These are phyloP conservation scores for Paedocypris micromegethes DNA, from an alignment of 2,797 vertebrate species.

Conservation along the genomic window DNA sequence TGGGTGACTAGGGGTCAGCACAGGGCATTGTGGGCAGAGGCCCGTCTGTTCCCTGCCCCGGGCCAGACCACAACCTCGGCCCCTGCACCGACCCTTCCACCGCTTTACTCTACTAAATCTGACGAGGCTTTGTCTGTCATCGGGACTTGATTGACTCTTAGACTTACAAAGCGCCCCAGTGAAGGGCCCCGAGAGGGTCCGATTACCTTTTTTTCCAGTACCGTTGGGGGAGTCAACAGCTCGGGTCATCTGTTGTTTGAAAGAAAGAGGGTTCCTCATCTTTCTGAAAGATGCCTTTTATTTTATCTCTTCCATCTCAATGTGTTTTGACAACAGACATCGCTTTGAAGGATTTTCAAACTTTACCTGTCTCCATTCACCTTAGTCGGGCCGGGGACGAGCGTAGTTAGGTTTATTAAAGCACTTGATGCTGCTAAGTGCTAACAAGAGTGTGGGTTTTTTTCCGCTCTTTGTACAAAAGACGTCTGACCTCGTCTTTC, in stretches of 20 bases:
- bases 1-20: slow-evolving; percentile 62
- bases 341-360: slow-evolving; percentile 52
- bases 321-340: slow-evolving; percentile 67
- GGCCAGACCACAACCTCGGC: slow-evolving; percentile 47
- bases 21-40: slow-evolving; percentile 60
- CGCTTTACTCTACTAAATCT: slow-evolving; percentile 64
- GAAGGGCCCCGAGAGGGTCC: slow-evolving; percentile 64
- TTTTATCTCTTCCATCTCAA: slow-evolving; percentile 61
- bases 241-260: slow-evolving; percentile 65
- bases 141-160: slow-evolving; percentile 69
- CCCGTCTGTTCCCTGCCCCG: slow-evolving; percentile 50
- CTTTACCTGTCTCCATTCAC: slow-evolving; percentile 31
- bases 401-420: slow-evolving; percentile 60
- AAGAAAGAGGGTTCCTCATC: slow-evolving; percentile 41
- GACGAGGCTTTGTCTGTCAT: slow-evolving; percentile 73
- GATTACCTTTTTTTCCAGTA: slow-evolving; percentile 72
- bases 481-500: slow-evolving; percentile 15
- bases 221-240: slow-evolving; percentile 50
- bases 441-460: slow-evolving; percentile 50
- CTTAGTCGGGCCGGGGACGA: slow-evolving; percentile 27
- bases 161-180: slow-evolving; percentile 68
- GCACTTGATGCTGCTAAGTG: slow-evolving; percentile 65
- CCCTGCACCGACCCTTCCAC: slow-evolving; percentile 57
- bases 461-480: slow-evolving; percentile 31
- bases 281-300: slow-evolving; percentile 62